Evolutionary conservation across 2,888 invertebrate genomes (phyloP).

Genomic region (Tenthredo notha): DNA sequence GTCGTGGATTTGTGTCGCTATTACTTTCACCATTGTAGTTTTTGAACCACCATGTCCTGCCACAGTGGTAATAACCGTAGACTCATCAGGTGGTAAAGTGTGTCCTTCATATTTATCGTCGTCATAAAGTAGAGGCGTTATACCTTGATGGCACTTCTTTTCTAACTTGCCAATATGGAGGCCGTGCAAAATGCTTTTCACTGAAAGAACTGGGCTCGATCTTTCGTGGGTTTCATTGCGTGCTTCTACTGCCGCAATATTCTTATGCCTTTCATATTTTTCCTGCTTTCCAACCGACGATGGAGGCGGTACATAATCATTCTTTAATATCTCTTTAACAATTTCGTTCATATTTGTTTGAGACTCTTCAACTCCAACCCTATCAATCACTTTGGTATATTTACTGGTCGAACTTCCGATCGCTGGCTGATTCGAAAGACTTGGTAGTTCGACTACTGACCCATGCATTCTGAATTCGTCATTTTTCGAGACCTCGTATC

Average conservation of each 20-base stretch:
- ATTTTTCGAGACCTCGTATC: background rate
- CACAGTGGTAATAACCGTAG: constrained; percentile 12
- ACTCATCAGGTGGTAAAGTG: constrained; percentile 9
- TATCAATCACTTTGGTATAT: background rate
- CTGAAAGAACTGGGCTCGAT: background rate
- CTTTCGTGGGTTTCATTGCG: background rate
- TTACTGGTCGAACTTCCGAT: background rate
- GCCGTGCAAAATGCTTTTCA: background rate
- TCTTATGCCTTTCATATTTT: background rate
- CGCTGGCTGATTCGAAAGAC: background rate
- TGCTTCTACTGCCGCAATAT: background rate
- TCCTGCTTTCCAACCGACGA: background rate
- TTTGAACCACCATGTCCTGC: background rate
- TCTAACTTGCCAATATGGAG: background rate
- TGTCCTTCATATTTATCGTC: background rate
- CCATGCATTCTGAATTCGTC: background rate
- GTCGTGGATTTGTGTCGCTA: background rate
- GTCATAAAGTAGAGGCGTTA: background rate
- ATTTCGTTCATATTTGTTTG: constrained; percentile 29
- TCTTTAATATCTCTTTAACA: constrained; percentile 11
- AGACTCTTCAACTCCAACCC: background rate
- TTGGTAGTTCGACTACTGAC: background rate
- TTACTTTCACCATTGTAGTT: background rate
- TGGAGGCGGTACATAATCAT: background rate
- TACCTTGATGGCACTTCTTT: constrained; percentile 5